Percentiles rank a stretch among this genome's conserved stretches.
phyloP scores from a whole-genome alignment of 2,888 invertebrate species.

The Linnaemya vulpina region DNA sequence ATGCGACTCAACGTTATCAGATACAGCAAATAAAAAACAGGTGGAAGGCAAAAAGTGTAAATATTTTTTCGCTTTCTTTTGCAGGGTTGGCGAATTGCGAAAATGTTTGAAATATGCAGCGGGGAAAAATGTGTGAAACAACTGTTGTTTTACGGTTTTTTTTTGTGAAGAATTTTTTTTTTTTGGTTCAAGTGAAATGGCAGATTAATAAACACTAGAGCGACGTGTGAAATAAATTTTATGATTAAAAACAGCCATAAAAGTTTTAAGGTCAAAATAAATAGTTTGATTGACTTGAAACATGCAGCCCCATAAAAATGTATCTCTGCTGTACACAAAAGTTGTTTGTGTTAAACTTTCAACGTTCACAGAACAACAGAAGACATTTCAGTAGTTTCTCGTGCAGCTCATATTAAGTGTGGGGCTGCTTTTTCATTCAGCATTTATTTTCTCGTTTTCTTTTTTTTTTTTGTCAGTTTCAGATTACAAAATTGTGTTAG shows the following conservation, averaged over 20 bases:
- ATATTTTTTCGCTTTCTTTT: not conserved
- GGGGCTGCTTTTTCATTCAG: too few relatives aligned
- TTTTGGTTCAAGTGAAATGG: slow-evolving; percentile 25
- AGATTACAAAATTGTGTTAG: not conserved
- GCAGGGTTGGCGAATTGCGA: not conserved
- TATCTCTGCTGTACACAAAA: not conserved
- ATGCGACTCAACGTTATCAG: too few relatives aligned
- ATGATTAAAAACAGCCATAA: slow-evolving; percentile 59
- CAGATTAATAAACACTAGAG: slow-evolving; percentile 48
- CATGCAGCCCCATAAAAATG: not conserved
- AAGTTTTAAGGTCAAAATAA: slow-evolving; percentile 48
- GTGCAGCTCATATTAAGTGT: not conserved
- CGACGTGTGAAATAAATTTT: slow-evolving; percentile 54
- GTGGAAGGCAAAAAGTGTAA: slow-evolving; percentile 25
- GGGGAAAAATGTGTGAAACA: slow-evolving; percentile 1
- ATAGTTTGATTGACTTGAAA: slow-evolving; percentile 44
- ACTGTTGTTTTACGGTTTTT: slow-evolving; percentile 30
- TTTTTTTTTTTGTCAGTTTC: not conserved
- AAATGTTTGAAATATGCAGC: not conserved
- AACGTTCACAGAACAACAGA: not conserved
- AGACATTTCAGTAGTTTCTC: not conserved
- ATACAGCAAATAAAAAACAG: not conserved
- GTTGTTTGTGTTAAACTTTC: not conserved
- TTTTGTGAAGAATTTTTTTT: not conserved
- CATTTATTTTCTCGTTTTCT: too few relatives aligned